Evolutionary conservation across 2,797 vertebrate genomes (phyloP).

Genomic region (Hippoglossus hippoglossus): DNA sequence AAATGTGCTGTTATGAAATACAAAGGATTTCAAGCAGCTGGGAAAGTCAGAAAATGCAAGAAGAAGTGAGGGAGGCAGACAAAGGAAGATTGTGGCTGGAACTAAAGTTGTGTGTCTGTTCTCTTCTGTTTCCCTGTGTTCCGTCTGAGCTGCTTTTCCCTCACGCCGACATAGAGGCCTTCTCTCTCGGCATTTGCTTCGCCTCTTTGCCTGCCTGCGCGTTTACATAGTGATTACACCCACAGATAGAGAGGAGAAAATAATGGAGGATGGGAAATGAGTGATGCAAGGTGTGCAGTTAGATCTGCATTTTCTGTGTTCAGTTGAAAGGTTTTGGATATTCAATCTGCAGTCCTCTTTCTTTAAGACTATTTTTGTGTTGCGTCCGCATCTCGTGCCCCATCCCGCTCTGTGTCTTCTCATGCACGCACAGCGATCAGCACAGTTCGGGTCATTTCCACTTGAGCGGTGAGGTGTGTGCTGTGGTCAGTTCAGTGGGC

Average conservation of each 20-base stretch:
- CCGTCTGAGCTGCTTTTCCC: not conserved
- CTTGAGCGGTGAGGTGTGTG: constrained; percentile 59
- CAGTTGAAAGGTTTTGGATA: constrained; percentile 5
- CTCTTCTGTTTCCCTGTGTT: constrained; percentile 7
- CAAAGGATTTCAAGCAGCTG: constrained; percentile 27
- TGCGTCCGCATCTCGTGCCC: not conserved
- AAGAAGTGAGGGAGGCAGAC: not conserved
- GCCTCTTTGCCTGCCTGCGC: not conserved
- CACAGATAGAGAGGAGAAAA: not conserved
- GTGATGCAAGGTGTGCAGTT: not conserved
- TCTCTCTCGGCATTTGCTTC: constrained; percentile 1
- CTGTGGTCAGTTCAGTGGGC: constrained; percentile 62
- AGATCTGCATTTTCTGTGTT: constrained; percentile 1
- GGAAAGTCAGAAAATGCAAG: constrained; percentile 11
- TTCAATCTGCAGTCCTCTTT: constrained; percentile 10
- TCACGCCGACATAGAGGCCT: not conserved
- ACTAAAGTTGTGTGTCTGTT: constrained; percentile 1
- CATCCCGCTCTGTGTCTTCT: not conserved
- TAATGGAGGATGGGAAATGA: not conserved
- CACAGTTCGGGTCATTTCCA: constrained; percentile 62
- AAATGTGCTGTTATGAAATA: constrained; percentile 12
- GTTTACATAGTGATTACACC: constrained; percentile 17
- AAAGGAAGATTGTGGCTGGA: not conserved
- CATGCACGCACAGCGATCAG: not conserved
- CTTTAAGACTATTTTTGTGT: not conserved